Evolutionary conservation across 2,113 vertebrate genomes (phyloP), one percentile per base, ranked within the genome.

Genomic region (Sylvicapra grimmia): DNA sequence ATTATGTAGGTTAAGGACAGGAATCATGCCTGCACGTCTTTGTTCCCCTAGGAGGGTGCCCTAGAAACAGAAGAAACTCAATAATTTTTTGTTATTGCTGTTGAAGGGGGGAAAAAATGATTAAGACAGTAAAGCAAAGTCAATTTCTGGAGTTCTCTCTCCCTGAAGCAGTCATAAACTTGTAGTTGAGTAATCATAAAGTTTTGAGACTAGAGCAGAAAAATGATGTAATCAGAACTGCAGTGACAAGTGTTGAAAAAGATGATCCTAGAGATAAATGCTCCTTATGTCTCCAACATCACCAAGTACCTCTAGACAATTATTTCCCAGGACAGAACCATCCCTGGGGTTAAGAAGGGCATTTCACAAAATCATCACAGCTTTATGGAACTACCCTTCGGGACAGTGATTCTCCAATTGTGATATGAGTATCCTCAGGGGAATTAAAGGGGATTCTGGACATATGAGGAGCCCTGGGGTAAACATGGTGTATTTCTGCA

Each of bases 121-220:
- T 89, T 95, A 97, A 96, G 89, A 93, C 44, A 56, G 87, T 92
- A 97, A 94, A 96, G 85, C 90, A 92, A 96, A 90, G 92, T 96
- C 97, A 90, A 36, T 94, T 93, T 97, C 96, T 94, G 36, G 89
- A 93, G 84, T 54, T 96, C 40, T 87, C 49, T 91, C 86, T 96
- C 97, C 94, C 77, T 40, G 79, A 89, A 91, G 97, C 94, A 94
- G 47, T 90, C 96, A 97, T 93, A 95, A 94, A 93, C 89, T 86
- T 92, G 84, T 40, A 89, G 86, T 54, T 89, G 89, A 94, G 86
- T 84, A 93, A 90, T 44, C 96, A 86, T 93, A 89, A 97, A 97
- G 82, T 97, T 97, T 85, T 96, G 86, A 97, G 83, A 92, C 56
- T 5, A 53, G 68, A 86, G 85, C 31, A 79, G 84, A 89, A 77